phyloP scores from a whole-genome alignment of 2,113 vertebrate genomes.

The Arenaria interpres region DNA sequence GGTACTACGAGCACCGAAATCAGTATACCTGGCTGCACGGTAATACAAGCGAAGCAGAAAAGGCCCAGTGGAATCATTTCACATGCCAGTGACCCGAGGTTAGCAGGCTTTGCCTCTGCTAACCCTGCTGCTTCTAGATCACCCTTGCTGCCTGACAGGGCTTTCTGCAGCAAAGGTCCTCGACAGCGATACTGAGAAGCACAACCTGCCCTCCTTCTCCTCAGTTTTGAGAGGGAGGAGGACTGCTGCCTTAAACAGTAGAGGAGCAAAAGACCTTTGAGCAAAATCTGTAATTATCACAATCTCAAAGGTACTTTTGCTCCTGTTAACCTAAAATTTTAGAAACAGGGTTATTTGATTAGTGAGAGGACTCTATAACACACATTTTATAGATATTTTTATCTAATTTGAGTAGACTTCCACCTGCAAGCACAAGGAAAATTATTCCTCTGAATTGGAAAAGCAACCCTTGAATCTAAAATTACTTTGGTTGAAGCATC shows the following conservation, averaged over 20 bases:
- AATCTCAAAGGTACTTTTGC: background rate
- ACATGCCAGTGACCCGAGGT: accelerated
- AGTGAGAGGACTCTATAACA: background rate
- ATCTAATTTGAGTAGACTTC: background rate
- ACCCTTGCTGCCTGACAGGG: background rate
- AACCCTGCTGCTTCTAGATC: background rate
- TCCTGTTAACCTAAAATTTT: background rate
- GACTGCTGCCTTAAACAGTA: background rate
- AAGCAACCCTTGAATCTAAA: background rate
- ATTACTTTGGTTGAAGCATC: background rate
- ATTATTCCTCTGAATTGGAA: background rate
- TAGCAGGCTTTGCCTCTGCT: background rate
- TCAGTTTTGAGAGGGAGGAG: background rate
- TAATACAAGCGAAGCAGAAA: background rate
- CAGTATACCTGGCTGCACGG: no score
- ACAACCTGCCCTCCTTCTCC: background rate
- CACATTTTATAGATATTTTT: background rate
- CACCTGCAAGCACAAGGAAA: background rate
- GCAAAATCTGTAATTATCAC: background rate
- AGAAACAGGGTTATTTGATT: background rate
- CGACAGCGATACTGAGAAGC: accelerated
- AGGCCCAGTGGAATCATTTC: background rate
- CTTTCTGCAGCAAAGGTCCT: background rate
- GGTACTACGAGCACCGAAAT: background rate
- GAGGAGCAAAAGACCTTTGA: background rate